These are phyloP conservation scores for Drosophila biarmipes DNA, from an alignment of 1,140 invertebrate genomes.

Conservation along the genomic window DNA sequence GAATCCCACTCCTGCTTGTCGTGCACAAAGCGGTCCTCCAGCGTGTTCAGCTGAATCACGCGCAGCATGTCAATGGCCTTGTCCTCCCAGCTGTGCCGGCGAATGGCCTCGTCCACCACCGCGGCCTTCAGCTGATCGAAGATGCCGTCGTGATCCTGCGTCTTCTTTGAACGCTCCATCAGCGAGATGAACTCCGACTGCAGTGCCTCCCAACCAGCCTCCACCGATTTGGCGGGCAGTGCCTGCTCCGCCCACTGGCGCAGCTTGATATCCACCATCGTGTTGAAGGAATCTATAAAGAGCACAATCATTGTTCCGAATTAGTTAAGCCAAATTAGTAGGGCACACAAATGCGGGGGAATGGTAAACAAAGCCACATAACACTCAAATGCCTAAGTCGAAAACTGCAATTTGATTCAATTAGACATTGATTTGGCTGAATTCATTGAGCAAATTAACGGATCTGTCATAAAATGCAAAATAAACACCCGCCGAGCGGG, in stretches of 20 bases:
- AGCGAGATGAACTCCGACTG: conserved; percentile 94
- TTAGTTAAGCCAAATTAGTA: conserved; percentile 11
- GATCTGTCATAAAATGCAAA: conserved; percentile 41
- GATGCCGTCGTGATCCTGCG: conserved; percentile 93
- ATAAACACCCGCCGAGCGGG: conserved; percentile 24
- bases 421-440: conserved; percentile 47
- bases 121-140: conserved; percentile 95
- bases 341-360: conserved; percentile 16
- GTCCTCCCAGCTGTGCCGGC: conserved; percentile 96
- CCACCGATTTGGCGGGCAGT: conserved; percentile 93
- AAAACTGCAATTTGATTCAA: conserved; percentile 39
- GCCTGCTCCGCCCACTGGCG: conserved; percentile 97
- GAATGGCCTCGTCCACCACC: conserved; percentile 94
- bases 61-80: conserved; percentile 92
- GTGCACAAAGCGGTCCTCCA: conserved; percentile 96
- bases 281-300: conserved; percentile 95
- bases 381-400: conserved; percentile 32
- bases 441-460: conserved; percentile 71
- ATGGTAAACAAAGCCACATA: conserved; percentile 57
- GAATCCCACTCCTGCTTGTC: conserved; percentile 98
- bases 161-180: conserved; percentile 89
- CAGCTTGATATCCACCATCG: conserved; percentile 97
- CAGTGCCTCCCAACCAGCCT: conserved; percentile 93
- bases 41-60: conserved; percentile 96
- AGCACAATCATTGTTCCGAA: neutral